phyloP scores from a whole-genome alignment of 2,797 vertebrate genomes.

The Cuculus canorus region DNA sequence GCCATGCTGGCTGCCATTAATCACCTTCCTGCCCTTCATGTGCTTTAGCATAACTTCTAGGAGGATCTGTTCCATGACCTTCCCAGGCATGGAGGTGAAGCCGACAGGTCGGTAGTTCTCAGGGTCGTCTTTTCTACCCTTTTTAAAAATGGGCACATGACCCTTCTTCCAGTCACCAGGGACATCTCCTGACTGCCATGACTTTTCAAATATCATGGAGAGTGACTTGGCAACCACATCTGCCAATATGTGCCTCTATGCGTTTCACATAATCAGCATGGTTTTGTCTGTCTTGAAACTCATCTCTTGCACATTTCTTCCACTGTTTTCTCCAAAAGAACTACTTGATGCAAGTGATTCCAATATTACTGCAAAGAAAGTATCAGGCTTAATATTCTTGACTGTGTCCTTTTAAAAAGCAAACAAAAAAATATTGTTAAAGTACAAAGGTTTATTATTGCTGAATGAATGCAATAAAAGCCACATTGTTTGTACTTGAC shows the following conservation, averaged over 20 bases:
- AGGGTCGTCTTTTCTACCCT: no score
- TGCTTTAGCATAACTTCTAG: no score
- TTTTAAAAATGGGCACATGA: no score
- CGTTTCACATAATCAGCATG: background rate
- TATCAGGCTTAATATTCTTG: slow-evolving; percentile 15
- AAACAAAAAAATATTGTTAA: slow-evolving; percentile 11
- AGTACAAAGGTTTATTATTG: slow-evolving; percentile 56
- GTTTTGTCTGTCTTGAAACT: background rate
- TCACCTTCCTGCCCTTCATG: no score
- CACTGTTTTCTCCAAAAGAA: background rate
- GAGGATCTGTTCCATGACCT: no score
- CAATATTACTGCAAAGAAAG: background rate
- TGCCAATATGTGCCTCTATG: background rate
- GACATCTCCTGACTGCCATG: no score
- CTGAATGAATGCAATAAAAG: slow-evolving; percentile 38
- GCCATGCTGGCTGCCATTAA: no score
- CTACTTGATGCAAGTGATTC: background rate
- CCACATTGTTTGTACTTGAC: slow-evolving; percentile 43
- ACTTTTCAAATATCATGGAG: no score
- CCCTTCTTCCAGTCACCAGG: no score
- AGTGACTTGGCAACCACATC: no score
- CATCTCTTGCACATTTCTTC: background rate
- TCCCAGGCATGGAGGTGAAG: no score
- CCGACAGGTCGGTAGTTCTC: no score
- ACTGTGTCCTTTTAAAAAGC: slow-evolving; percentile 15